Evolutionary conservation across 2,888 invertebrate genomes (phyloP).

Genomic region (Drosophila mimetica): DNA sequence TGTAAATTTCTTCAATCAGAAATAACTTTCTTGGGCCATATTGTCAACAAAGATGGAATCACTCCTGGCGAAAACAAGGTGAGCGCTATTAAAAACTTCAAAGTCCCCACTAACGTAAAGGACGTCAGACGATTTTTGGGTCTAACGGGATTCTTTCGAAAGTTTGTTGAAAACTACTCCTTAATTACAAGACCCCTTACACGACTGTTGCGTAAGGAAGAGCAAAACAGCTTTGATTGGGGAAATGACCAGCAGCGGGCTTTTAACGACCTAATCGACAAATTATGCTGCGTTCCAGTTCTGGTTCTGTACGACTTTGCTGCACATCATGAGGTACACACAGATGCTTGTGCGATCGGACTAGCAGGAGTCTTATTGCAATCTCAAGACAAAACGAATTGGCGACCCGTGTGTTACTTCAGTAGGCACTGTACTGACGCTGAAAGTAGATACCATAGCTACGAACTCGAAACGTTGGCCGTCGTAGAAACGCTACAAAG

Average conservation of each 20-base stretch:
- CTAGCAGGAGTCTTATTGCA: not conserved
- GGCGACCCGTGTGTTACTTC: not conserved
- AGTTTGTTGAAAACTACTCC: not conserved
- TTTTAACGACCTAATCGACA: not conserved
- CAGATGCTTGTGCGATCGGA: not conserved
- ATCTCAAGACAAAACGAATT: not conserved
- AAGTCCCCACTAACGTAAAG: not conserved
- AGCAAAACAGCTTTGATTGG: not conserved
- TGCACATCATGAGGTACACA: not conserved
- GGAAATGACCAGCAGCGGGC: not conserved
- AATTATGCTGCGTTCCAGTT: not conserved
- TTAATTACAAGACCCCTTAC: constrained; percentile 2
- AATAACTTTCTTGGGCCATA: not conserved
- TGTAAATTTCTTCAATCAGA: not conserved
- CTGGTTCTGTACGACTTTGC: not conserved
- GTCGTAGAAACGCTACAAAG: not conserved
- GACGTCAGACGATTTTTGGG: not conserved
- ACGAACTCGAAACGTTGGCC: not conserved
- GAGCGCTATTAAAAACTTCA: not conserved
- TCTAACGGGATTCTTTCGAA: not conserved
- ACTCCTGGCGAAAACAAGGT: not conserved
- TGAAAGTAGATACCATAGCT: not conserved
- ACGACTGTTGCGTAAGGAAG: not conserved
- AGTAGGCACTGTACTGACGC: not conserved
- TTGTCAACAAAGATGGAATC: not conserved